A percentile compares a stretch with the other conserved stretches of the same genome.
Conservation (phyloP, 2,888 invertebrate genomes). For the Eueremaeus valkanovi region DNA sequence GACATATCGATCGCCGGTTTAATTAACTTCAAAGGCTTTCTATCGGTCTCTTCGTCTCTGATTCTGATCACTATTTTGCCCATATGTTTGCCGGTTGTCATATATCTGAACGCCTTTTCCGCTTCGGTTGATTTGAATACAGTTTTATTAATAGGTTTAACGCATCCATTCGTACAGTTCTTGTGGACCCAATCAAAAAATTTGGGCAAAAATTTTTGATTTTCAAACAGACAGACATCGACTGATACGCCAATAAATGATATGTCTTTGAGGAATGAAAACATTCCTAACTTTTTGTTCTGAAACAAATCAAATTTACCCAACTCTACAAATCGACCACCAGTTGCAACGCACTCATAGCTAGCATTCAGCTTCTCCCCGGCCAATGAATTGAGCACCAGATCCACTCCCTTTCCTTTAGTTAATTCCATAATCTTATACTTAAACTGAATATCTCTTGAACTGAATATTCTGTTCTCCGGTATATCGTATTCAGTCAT, state of each 20-base stretch:
- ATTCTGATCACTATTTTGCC: background rate
- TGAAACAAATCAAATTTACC: background rate
- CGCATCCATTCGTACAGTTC: background rate
- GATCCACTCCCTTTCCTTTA: slow-evolving; percentile 79
- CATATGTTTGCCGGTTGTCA: no score
- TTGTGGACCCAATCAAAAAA: background rate
- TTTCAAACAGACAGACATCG: background rate
- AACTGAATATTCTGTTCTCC: slow-evolving; percentile 79
- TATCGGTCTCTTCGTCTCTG: background rate
- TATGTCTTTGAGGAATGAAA: background rate
- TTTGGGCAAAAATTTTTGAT: background rate
- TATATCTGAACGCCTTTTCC: background rate
- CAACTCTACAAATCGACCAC: slow-evolving; percentile 86
- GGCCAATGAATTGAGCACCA: slow-evolving; percentile 93
- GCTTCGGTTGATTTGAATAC: background rate
- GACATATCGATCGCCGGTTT: slow-evolving; percentile 53
- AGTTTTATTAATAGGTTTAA: background rate
- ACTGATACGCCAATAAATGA: background rate
- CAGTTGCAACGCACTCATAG: slow-evolving; percentile 79
- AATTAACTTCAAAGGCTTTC: slow-evolving; percentile 56
- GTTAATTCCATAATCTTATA: slow-evolving; percentile 78
- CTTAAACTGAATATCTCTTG: slow-evolving; percentile 86
- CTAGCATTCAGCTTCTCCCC: slow-evolving; percentile 92
- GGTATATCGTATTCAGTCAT: slow-evolving; percentile 74
- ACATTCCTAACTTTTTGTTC: background rate